These are phyloP conservation scores for Cacatua alba DNA, from an alignment of 2,113 vertebrate genomes.

Conservation along the genomic window DNA sequence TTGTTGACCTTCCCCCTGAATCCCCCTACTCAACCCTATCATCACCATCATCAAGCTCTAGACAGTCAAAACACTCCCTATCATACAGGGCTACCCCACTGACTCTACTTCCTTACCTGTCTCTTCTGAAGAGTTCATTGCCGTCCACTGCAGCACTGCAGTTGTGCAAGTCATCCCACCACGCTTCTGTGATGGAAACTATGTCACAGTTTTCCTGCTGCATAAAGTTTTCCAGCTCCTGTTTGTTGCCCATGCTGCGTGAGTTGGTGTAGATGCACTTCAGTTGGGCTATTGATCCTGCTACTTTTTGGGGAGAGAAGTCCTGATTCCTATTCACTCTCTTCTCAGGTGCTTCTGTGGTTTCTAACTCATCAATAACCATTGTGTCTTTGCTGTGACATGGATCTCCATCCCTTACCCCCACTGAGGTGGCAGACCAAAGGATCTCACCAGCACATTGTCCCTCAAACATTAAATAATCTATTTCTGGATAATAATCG, in stretches of 20 bases:
- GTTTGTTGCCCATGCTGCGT: accelerated
- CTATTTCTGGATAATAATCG: constrained; percentile 31
- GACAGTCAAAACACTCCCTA: not conserved
- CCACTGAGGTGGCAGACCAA: not conserved
- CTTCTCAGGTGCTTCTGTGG: not conserved
- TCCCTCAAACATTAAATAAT: not conserved
- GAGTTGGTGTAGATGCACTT: not conserved
- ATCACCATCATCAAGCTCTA: not conserved
- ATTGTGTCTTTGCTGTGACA: not conserved
- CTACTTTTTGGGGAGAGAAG: not conserved
- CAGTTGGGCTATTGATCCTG: not conserved
- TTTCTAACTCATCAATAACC: not conserved
- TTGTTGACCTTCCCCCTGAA: not conserved
- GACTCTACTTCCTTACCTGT: not conserved
- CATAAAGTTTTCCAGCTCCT: not conserved
- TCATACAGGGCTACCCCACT: not conserved
- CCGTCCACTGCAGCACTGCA: not conserved
- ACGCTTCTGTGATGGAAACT: not conserved
- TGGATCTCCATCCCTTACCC: not conserved
- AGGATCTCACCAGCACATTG: not conserved
- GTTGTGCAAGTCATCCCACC: not conserved
- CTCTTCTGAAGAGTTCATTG: not conserved
- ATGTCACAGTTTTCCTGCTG: not conserved
- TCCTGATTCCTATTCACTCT: not conserved
- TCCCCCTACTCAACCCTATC: not conserved